phyloP scores from a whole-genome alignment of 2,797 vertebrate genomes.

The Chrysocyon brachyurus region DNA sequence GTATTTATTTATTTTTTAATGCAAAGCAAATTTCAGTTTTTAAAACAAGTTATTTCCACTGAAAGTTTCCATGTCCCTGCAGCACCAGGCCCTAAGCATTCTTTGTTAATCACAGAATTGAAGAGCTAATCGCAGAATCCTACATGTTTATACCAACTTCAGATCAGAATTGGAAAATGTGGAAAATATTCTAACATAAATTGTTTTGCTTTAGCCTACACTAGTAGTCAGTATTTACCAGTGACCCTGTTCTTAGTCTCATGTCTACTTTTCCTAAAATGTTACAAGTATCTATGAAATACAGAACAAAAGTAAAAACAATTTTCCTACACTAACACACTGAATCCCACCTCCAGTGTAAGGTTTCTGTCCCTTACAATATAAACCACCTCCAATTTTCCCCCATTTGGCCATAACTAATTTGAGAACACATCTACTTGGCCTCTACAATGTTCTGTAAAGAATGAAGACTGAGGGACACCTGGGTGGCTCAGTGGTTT shows the following conservation, averaged over 20 bases:
- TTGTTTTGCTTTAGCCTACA: background rate
- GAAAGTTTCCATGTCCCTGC: background rate
- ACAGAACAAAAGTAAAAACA: background rate
- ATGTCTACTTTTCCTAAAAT: background rate
- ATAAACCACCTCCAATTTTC: background rate
- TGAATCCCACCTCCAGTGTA: too few species aligned
- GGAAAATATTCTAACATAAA: too few species aligned
- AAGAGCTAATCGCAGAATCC: too few species aligned
- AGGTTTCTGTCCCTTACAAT: background rate
- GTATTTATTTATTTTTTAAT: accelerated
- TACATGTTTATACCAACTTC: background rate
- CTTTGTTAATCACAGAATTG: background rate
- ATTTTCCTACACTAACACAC: background rate
- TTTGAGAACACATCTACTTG: background rate
- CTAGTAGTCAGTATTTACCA: background rate
- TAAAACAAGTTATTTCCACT: background rate
- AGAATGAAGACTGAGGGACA: too few species aligned
- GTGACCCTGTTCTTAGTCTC: background rate
- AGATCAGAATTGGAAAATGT: background rate
- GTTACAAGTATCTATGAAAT: background rate
- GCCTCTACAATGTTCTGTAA: background rate
- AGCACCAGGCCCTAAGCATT: too few species aligned
- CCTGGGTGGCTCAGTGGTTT: too few species aligned
- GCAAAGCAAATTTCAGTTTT: slow-evolving; percentile 3
- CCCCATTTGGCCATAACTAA: background rate